Evolutionary conservation across 1,140 invertebrate species (phyloP).

Genomic region (Temnothorax curvispinosus): DNA sequence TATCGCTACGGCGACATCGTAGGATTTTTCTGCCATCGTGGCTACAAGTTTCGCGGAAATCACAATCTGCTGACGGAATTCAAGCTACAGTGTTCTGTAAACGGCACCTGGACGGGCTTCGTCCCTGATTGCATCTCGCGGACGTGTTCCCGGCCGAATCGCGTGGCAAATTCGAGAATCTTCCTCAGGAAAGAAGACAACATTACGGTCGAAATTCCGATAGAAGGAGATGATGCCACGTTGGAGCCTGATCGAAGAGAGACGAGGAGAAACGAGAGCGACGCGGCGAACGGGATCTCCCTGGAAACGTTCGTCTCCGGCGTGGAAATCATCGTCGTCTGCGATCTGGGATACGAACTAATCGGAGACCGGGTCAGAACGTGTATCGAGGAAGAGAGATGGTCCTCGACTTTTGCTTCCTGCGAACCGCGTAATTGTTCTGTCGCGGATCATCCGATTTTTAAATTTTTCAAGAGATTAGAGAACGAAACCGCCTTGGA

Average conservation of each 20-base stretch:
- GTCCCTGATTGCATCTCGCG: slow-evolving; percentile 74
- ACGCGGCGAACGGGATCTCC: background rate
- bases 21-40: slow-evolving; percentile 69
- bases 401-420: slow-evolving; percentile 61
- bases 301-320: slow-evolving; percentile 62
- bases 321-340: slow-evolving; percentile 63
- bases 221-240: background rate
- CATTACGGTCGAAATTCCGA: slow-evolving; percentile 33
- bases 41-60: slow-evolving; percentile 74
- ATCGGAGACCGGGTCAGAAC: slow-evolving; percentile 50
- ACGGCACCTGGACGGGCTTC: slow-evolving; percentile 80
- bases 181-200: slow-evolving; percentile 52
- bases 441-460: slow-evolving; percentile 64
- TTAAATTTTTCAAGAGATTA: slow-evolving; percentile 50
- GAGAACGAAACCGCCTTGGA: background rate
- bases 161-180: slow-evolving; percentile 66
- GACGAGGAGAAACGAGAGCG: background rate
- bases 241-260: background rate
- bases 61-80: slow-evolving; percentile 70
- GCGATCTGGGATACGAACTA: slow-evolving; percentile 69
- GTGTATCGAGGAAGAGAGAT: slow-evolving; percentile 72
- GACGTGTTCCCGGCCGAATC: slow-evolving; percentile 65
- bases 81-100: slow-evolving; percentile 78
- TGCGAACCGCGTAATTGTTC: slow-evolving; percentile 70
- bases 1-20: slow-evolving; percentile 74